Conservation (phyloP, 2,113 vertebrate species). For the Tenrec ecaudatus region DNA sequence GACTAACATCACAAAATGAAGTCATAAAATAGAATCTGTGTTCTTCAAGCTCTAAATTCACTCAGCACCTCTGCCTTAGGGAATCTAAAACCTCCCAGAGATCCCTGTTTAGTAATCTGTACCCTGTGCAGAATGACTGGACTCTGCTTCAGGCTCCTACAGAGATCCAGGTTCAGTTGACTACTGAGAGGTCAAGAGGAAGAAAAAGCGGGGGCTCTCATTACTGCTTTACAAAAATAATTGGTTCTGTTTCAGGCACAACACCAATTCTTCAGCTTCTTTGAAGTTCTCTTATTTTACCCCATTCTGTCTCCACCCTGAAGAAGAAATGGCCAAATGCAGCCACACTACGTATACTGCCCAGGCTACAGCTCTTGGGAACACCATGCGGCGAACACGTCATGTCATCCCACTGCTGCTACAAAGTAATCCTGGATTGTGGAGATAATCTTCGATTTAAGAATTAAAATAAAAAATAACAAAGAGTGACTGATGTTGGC, state of each 20-base stretch:
- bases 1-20: conserved; percentile 67
- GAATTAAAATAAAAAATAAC: conserved; percentile 32
- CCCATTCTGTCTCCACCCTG: neutral
- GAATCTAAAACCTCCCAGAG: neutral
- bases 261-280: neutral
- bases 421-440: neutral
- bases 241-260: conserved; percentile 12
- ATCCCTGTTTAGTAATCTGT: neutral
- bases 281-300: conserved; percentile 30
- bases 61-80: conserved; percentile 45
- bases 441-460: neutral
- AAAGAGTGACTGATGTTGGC: neutral
- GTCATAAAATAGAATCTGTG: conserved; percentile 36
- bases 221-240: conserved; percentile 58
- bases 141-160: neutral
- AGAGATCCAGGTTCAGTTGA: conserved; percentile 37
- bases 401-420: neutral
- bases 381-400: neutral
- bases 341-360: neutral
- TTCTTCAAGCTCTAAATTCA: conserved; percentile 47
- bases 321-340: neutral
- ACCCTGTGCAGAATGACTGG: conserved; percentile 27
- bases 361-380: neutral
- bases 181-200: conserved; percentile 43
- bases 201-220: conserved; percentile 27